Evolutionary conservation across 2,888 invertebrate species (phyloP).

Genomic region (Cylindroiulus punctatus): DNA sequence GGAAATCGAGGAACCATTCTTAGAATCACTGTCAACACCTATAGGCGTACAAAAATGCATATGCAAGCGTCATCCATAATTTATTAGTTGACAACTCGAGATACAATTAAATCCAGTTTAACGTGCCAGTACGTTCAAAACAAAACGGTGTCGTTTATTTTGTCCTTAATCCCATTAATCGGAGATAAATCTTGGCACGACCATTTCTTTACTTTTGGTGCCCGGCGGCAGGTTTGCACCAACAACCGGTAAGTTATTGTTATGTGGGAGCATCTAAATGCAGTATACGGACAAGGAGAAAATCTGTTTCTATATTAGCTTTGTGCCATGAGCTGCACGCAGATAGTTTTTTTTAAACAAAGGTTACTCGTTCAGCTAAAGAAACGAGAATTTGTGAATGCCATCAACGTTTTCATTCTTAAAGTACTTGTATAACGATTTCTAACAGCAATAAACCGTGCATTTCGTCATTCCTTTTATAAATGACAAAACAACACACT

Average conservation of each 20-base stretch:
- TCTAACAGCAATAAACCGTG: background rate
- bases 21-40: constrained; percentile 5
- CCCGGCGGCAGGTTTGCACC: background rate
- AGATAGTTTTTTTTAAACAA: background rate
- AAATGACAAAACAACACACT: constrained; percentile 11
- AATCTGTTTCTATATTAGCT: background rate
- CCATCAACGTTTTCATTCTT: background rate
- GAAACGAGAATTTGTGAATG: background rate
- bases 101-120: background rate
- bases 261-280: constrained; percentile 8
- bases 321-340: background rate
- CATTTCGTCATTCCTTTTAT: background rate
- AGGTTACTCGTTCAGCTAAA: background rate
- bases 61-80: constrained; percentile 14
- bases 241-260: background rate
- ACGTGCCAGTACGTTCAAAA: background rate
- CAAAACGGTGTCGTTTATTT: background rate
- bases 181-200: background rate
- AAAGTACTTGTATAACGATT: background rate
- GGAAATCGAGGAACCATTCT: background rate
- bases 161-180: constrained; percentile 44
- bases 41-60: background rate
- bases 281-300: background rate
- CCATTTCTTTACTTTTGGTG: background rate
- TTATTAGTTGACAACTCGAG: background rate